Evolutionary conservation across 2,888 invertebrate species (phyloP).

Genomic region (Drosophila neotestacea): DNA sequence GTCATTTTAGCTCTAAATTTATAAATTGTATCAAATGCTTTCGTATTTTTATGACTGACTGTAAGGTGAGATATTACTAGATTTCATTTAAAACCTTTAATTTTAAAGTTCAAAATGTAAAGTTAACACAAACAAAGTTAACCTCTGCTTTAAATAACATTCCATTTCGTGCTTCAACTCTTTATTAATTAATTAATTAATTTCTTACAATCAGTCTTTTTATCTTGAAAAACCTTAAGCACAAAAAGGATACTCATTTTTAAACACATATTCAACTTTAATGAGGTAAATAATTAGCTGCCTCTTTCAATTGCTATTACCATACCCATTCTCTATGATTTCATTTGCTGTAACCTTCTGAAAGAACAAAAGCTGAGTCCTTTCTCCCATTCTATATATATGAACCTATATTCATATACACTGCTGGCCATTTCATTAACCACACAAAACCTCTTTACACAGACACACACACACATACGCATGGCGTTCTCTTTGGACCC

Average conservation of each 20-base stretch:
- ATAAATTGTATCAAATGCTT: neutral
- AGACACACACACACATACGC: too few relatives aligned
- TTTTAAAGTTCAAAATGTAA: too few relatives aligned
- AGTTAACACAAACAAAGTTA: too few relatives aligned
- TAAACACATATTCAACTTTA: neutral
- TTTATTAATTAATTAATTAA: too few relatives aligned
- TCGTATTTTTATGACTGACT: neutral
- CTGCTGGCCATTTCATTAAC: slow-evolving; percentile 47
- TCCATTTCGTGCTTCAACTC: too few relatives aligned
- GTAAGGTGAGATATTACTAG: neutral
- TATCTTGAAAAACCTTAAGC: neutral
- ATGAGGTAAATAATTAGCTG: slow-evolving; percentile 5
- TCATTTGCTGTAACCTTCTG: slow-evolving; percentile 19
- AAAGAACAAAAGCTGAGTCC: slow-evolving; percentile 9
- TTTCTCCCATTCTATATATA: neutral
- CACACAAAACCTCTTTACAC: slow-evolving; percentile 12
- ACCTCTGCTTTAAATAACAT: too few relatives aligned
- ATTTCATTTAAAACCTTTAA: neutral
- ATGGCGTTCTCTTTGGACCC: neutral
- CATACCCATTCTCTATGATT: slow-evolving; percentile 23
- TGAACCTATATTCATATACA: neutral
- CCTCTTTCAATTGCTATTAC: neutral
- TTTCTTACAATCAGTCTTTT: neutral
- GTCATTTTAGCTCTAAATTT: neutral
- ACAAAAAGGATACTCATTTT: neutral